phyloP scores from a whole-genome alignment of 1,140 invertebrate species.

The Drosophila littoralis region DNA sequence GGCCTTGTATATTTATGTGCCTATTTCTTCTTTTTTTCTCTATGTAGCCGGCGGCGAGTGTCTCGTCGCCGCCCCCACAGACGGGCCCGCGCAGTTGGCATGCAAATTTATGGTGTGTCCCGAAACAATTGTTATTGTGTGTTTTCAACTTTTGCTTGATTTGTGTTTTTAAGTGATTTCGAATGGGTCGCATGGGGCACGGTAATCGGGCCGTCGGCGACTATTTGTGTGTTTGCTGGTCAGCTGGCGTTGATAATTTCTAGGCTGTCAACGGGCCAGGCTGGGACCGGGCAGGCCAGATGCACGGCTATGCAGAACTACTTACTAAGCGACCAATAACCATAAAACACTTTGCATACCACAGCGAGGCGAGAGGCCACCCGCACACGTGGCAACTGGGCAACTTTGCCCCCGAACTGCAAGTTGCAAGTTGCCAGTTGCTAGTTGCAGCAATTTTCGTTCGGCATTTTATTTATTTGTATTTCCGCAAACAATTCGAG shows the following conservation, averaged over 20 bases:
- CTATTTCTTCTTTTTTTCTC: slow-evolving; percentile 60
- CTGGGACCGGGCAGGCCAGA: slow-evolving; percentile 20
- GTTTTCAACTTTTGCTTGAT: slow-evolving; percentile 81
- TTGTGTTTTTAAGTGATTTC: slow-evolving; percentile 83
- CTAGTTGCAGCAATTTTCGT: slow-evolving; percentile 55
- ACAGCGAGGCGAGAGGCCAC: slow-evolving; percentile 15
- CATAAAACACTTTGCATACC: slow-evolving; percentile 73
- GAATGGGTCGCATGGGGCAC: slow-evolving; percentile 73
- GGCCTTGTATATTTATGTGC: slow-evolving; percentile 73
- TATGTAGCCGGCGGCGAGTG: slow-evolving; percentile 41
- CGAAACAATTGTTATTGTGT: slow-evolving; percentile 83
- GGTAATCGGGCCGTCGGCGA: slow-evolving; percentile 40
- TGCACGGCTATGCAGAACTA: slow-evolving; percentile 53
- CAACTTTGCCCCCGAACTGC: slow-evolving; percentile 10
- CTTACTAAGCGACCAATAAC: slow-evolving; percentile 75
- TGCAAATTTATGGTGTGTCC: slow-evolving; percentile 82
- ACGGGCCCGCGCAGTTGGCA: slow-evolving; percentile 55
- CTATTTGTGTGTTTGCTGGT: slow-evolving; percentile 41
- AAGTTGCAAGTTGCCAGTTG: slow-evolving; percentile 16
- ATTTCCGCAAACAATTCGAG: slow-evolving; percentile 78
- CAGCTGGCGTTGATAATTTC: slow-evolving; percentile 70
- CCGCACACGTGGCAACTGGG: slow-evolving; percentile 6
- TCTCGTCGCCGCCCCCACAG: slow-evolving; percentile 9
- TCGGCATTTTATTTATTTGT: slow-evolving; percentile 74
- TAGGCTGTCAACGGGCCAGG: slow-evolving; percentile 60